Base-by-base conservation (phyloP, 2,113 vertebrate genomes). In the Strigops habroptila region DNA sequence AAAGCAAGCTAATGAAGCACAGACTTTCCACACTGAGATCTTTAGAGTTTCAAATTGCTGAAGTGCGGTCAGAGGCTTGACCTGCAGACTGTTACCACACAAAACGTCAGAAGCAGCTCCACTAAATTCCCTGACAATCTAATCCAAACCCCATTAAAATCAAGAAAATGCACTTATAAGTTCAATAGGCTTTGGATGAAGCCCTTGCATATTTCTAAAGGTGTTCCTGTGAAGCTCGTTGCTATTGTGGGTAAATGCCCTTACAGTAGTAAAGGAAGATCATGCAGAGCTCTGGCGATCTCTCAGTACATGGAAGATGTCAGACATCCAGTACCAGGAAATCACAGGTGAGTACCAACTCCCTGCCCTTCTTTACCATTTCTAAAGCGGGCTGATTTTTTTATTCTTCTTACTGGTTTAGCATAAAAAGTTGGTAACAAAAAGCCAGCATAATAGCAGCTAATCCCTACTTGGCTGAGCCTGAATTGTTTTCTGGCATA, bases 1-100 rank as follows among this genome's bases (percentile, higher is more conserved):
- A 68, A 94, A 87, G 46, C 8, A 91, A 13, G 3, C 25, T 90
- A 94, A 93, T 67, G 91, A 92, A 90, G 91, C 57, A 91, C 84
- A 95, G 90, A 77, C 33, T 80, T 92, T 93, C 79, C 63, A 77
- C 70, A 63, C 12, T 64, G 79, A 70, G 88, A 91, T 80, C n/a
- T 91, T 84, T 24, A 7, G 46, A 88, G 79, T 90, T 91, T 95
- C 68, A 86, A 46, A 71, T 93, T 77, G 67, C 82, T 81, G 27
- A 87, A 88, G 28, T 86, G 64, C 0, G 3, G 46, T 94, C 75
- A 92, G 69, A 83, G 30, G n/a, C 18, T 59, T 88, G 64, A 91
- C 82, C 68, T 90, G 90, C 41, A 78, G 27, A 81, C 31, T 60
- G 60, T 83, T 92, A 89, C 88, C 0, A 0, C 35, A 86, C 12